phyloP scores from a whole-genome alignment of 2,888 invertebrate species.

The Agrochola lychnidis region DNA sequence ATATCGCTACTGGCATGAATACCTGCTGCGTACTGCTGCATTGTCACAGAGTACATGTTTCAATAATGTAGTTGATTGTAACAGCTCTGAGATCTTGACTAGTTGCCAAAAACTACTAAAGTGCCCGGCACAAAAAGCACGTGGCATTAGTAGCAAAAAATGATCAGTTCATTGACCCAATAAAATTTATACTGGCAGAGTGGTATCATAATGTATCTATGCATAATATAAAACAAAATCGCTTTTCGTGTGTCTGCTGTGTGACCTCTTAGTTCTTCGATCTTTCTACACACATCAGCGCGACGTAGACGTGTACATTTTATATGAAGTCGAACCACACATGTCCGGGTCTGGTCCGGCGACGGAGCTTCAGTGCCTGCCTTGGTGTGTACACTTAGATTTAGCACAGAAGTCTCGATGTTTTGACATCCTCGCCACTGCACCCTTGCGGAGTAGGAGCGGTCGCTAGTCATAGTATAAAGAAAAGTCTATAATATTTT shows the following conservation, averaged over 20 bases:
- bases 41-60: background rate
- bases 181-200: background rate
- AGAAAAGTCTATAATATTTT: conserved; percentile 70
- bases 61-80: background rate
- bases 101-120: background rate
- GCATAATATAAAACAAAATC: background rate
- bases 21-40: background rate
- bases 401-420: background rate
- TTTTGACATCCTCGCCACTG: background rate
- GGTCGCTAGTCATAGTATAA: background rate
- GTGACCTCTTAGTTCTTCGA: background rate
- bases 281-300: too few species aligned
- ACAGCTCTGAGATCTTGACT: background rate
- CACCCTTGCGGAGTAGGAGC: background rate
- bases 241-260: background rate
- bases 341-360: too few species aligned
- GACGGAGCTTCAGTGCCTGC: too few species aligned
- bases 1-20: too few species aligned
- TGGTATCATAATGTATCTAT: background rate
- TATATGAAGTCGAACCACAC: too few species aligned
- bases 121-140: background rate
- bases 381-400: background rate
- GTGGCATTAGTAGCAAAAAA: background rate
- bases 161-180: background rate
- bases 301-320: too few species aligned